A percentile compares a stretch with the other conserved stretches of the same genome.
Conservation (phyloP, 2,113 vertebrate species). For the Pongo abelii region DNA sequence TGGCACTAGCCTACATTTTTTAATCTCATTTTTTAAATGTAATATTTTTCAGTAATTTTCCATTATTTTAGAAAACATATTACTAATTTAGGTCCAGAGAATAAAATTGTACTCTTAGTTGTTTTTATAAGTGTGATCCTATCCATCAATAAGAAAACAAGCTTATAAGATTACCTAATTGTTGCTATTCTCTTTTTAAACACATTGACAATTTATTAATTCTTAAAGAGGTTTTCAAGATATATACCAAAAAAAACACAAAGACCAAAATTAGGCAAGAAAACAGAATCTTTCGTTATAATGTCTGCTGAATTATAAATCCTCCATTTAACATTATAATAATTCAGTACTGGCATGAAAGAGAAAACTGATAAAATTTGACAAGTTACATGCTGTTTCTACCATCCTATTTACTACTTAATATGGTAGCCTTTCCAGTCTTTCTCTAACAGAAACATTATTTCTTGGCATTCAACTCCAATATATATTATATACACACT, state of each 20-base stretch:
- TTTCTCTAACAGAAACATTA: constrained; percentile 14
- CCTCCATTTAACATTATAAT: constrained; percentile 3
- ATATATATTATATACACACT: not conserved
- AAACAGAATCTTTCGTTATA: constrained; percentile 9
- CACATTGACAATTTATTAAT: constrained; percentile 14
- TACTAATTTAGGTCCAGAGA: not conserved
- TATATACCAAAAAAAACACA: constrained; percentile 30
- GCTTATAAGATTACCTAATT: not conserved
- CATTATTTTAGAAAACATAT: not conserved
- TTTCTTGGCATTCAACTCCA: not conserved
- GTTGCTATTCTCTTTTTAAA: not conserved
- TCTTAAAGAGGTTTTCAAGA: constrained; percentile 27
- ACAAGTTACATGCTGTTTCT: not conserved
- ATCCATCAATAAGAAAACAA: not conserved
- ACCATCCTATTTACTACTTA: constrained; percentile 15
- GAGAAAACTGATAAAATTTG: constrained; percentile 17
- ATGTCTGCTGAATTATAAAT: constrained; percentile 10
- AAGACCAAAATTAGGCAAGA: constrained; percentile 3
- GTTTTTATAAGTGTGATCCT: not conserved
- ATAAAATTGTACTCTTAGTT: not conserved
- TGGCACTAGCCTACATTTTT: not conserved
- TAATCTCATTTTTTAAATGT: not conserved
- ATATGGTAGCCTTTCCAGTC: not conserved
- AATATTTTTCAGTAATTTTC: constrained; percentile 7
- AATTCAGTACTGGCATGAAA: constrained; percentile 11